These are phyloP conservation scores for Pemphredon lugubris DNA, from an alignment of 2,888 invertebrate genomes.

Conservation along the genomic window DNA sequence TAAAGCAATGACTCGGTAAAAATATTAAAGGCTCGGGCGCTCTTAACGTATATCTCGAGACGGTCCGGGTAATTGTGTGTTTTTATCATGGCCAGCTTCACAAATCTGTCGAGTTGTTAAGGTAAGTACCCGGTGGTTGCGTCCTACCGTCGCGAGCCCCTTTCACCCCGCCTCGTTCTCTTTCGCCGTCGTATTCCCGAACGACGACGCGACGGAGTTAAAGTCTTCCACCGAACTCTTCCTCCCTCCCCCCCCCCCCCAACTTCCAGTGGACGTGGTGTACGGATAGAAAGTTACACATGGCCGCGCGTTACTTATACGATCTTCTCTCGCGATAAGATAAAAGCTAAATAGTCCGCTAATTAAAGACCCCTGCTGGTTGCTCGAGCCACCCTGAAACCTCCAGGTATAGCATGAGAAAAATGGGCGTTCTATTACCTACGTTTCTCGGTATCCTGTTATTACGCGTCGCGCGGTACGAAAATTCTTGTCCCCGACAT, in stretches of 20 bases:
- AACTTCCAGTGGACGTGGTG: constrained; percentile 3
- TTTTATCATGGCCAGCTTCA: constrained; percentile 62
- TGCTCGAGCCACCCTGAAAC: constrained; percentile 44
- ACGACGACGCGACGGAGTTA: neutral
- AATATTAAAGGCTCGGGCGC: constrained; percentile 28
- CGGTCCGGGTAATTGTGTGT: constrained; percentile 61
- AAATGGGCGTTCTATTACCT: constrained; percentile 18
- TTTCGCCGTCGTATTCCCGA: neutral
- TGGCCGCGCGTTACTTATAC: constrained; percentile 56
- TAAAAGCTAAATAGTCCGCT: constrained; percentile 62
- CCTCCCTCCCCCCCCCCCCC: neutral
- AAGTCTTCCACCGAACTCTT: constrained; percentile 38
- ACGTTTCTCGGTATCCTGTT: constrained; percentile 25
- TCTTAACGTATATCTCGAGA: constrained; percentile 34
- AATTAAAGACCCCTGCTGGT: constrained; percentile 57
- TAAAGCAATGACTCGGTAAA: constrained; percentile 48
- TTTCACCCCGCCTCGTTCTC: constrained; percentile 21
- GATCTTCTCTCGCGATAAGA: constrained; percentile 61
- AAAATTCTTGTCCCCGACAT: constrained; percentile 26
- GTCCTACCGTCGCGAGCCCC: constrained; percentile 36
- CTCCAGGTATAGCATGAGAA: constrained; percentile 26
- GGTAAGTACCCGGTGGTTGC: constrained; percentile 53
- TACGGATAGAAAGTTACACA: constrained; percentile 56
- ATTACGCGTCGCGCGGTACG: constrained; percentile 24
- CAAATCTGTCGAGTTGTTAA: constrained; percentile 66